Conservation (phyloP, 2,888 invertebrate species). For the Tricholauxania praeusta region DNA sequence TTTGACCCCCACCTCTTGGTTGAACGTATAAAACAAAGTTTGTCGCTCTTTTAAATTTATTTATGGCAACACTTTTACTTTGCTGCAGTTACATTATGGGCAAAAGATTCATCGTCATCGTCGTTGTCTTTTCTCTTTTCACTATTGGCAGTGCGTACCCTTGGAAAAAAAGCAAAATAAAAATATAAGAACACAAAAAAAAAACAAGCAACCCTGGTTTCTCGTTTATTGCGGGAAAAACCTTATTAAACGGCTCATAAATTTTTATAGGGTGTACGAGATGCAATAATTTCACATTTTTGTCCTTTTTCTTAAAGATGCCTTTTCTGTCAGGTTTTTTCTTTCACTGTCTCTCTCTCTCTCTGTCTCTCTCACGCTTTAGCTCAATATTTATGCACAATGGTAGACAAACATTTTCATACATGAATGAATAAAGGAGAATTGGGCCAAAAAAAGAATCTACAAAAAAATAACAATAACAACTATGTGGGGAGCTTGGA, state of each 20-base stretch:
- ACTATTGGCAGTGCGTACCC: slow-evolving; percentile 6
- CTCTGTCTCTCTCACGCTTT: neutral
- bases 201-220: neutral
- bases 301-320: slow-evolving; percentile 6
- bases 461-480: neutral
- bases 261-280: slow-evolving; percentile 61
- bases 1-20: neutral
- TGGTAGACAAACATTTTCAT: slow-evolving; percentile 7
- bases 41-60: slow-evolving; percentile 43
- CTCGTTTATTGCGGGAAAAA: slow-evolving; percentile 47
- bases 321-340: neutral
- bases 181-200: neutral
- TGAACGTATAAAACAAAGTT: slow-evolving; percentile 36
- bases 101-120: neutral
- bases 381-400: too few relatives aligned
- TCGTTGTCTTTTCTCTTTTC: neutral
- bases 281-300: slow-evolving; percentile 56
- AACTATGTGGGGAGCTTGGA: neutral
- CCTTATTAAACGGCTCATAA: slow-evolving; percentile 64
- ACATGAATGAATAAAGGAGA: slow-evolving; percentile 5
- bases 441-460: neutral
- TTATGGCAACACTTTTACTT: slow-evolving; percentile 44
- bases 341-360: neutral
- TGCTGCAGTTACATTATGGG: slow-evolving; percentile 17
- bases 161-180: neutral